Conservation (phyloP, 2,113 vertebrate genomes). For the Dendrocopos noguchii region DNA sequence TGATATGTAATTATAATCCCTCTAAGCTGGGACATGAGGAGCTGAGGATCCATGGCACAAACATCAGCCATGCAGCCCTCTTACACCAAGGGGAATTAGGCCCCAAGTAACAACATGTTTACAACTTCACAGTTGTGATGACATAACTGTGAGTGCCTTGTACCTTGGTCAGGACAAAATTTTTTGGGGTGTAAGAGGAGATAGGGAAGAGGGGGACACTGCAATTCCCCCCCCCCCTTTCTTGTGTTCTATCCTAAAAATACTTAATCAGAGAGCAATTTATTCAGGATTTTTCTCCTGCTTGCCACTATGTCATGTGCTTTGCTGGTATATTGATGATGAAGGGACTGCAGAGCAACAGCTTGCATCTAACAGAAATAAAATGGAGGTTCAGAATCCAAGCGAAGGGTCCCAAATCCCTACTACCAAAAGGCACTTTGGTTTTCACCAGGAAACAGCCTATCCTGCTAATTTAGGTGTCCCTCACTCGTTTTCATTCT, state of each 20-base stretch:
- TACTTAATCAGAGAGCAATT: background rate
- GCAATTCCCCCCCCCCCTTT: background rate
- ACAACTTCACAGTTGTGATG: background rate
- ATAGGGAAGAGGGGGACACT: background rate
- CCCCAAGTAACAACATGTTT: conserved; percentile 15
- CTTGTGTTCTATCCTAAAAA: background rate
- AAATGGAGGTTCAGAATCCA: background rate
- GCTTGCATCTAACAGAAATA: background rate
- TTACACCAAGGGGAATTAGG: background rate
- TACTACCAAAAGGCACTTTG: background rate
- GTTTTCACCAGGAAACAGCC: background rate
- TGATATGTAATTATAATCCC: conserved; percentile 63
- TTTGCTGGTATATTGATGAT: background rate
- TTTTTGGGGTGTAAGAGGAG: background rate
- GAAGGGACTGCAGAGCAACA: background rate
- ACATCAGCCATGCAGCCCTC: background rate
- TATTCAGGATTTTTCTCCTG: background rate
- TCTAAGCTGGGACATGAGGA: conserved; percentile 20
- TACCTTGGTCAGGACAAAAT: background rate
- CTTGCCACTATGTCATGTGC: background rate
- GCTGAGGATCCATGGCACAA: background rate
- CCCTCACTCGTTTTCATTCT: background rate
- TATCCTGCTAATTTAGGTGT: background rate
- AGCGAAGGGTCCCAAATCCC: background rate
- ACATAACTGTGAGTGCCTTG: background rate